These are phyloP conservation scores for Chaetops frenatus DNA, from an alignment of 2,113 vertebrate genomes.

Conservation along the genomic window DNA sequence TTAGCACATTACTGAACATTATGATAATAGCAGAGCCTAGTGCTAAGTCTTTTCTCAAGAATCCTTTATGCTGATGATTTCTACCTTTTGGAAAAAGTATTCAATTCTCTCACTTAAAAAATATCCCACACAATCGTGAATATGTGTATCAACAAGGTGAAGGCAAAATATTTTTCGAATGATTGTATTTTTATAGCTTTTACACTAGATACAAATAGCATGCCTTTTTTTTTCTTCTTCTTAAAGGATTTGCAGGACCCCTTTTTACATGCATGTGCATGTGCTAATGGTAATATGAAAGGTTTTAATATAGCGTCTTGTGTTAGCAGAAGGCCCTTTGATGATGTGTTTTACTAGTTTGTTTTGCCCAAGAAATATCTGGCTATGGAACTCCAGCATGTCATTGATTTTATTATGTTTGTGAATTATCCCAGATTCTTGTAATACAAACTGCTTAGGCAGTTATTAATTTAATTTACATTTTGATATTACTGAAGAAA, in stretches of 20 bases:
- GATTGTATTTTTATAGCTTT: background rate
- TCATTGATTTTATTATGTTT: background rate
- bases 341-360: background rate
- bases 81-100: background rate
- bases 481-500: background rate
- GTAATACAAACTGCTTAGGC: background rate
- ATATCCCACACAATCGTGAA: background rate
- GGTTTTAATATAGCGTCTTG: background rate
- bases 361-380: slow-evolving; percentile 18
- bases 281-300: background rate
- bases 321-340: background rate
- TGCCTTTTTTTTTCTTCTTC: background rate
- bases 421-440: background rate
- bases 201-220: background rate
- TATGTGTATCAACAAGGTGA: background rate
- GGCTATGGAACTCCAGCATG: background rate
- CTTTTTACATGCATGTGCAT: background rate
- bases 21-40: background rate
- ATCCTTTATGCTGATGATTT: background rate
- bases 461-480: background rate
- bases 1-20: background rate
- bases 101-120: background rate
- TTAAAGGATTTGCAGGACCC: background rate
- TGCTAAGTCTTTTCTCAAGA: background rate
- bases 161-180: background rate